These are phyloP conservation scores for Apotomis turbidana DNA, from an alignment of 2,888 invertebrate species.

Conservation along the genomic window DNA sequence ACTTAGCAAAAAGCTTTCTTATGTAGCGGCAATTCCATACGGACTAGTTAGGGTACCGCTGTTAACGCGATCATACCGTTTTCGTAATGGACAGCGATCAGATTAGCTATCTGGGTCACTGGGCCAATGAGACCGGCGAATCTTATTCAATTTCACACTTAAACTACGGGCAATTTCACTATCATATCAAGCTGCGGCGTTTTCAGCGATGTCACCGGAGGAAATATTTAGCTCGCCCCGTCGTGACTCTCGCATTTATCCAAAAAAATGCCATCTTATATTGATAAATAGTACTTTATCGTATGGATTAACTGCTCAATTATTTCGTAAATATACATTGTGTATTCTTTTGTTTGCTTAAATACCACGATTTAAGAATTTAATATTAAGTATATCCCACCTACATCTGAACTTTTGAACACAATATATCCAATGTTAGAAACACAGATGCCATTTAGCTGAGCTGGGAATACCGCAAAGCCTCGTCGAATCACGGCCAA, in stretches of 20 bases:
- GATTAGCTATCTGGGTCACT: slow-evolving; percentile 59
- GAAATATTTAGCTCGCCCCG: neutral
- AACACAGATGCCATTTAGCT: too few relatives aligned
- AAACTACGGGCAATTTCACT: slow-evolving; percentile 16
- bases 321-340: too few relatives aligned
- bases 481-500: too few relatives aligned
- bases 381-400: too few relatives aligned
- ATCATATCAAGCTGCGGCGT: neutral
- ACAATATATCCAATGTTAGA: too few relatives aligned
- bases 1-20: slow-evolving; percentile 32
- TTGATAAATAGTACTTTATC: too few relatives aligned
- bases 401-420: too few relatives aligned
- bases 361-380: too few relatives aligned
- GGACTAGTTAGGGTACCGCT: slow-evolving; percentile 39
- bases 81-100: slow-evolving; percentile 51
- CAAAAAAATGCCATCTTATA: too few relatives aligned
- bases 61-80: slow-evolving; percentile 54
- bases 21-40: slow-evolving; percentile 33
- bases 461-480: too few relatives aligned
- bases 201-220: neutral
- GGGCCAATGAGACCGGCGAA: slow-evolving; percentile 52
- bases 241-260: neutral
- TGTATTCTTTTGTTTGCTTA: too few relatives aligned
- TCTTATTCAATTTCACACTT: slow-evolving; percentile 41
- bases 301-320: too few relatives aligned